These are phyloP conservation scores for Kryptolebias ocellatus DNA, from an alignment of 2,797 vertebrate genomes.

Conservation along the genomic window DNA sequence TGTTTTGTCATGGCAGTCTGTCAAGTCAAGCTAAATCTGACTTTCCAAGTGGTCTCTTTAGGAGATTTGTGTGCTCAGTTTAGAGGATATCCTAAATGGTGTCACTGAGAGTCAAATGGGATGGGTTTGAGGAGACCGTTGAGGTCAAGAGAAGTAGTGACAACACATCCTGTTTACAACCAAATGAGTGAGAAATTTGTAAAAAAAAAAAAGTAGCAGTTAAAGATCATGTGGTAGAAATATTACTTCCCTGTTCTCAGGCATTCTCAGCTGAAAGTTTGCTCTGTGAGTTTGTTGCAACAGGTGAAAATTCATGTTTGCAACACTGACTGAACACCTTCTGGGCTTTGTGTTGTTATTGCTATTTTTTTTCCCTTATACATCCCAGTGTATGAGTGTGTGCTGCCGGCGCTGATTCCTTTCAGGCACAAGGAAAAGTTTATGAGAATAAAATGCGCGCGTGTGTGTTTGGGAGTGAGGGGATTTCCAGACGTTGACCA, in stretches of 20 bases:
- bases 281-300: constrained; percentile 38
- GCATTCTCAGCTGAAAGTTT: neutral
- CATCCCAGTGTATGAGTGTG: constrained; percentile 15
- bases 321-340: neutral
- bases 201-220: constrained; percentile 26
- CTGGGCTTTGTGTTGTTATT: constrained; percentile 4
- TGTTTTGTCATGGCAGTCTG: constrained; percentile 33
- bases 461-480: constrained; percentile 40
- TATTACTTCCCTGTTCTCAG: constrained; percentile 48
- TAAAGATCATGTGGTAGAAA: constrained; percentile 33
- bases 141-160: constrained; percentile 38
- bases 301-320: constrained; percentile 49
- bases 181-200: constrained; percentile 44
- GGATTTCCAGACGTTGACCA: constrained; percentile 71
- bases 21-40: constrained; percentile 41
- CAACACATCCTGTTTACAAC: constrained; percentile 67
- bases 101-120: constrained; percentile 58
- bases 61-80: constrained; percentile 24
- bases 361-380: neutral
- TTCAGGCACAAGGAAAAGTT: constrained; percentile 22
- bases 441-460: constrained; percentile 12
- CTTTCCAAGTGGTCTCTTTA: constrained; percentile 28
- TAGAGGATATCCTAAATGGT: constrained; percentile 32
- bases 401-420: constrained; percentile 28
- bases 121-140: constrained; percentile 17